Evolutionary conservation across 2,888 invertebrate genomes (phyloP).

Genomic region (Steromphala cineraria): DNA sequence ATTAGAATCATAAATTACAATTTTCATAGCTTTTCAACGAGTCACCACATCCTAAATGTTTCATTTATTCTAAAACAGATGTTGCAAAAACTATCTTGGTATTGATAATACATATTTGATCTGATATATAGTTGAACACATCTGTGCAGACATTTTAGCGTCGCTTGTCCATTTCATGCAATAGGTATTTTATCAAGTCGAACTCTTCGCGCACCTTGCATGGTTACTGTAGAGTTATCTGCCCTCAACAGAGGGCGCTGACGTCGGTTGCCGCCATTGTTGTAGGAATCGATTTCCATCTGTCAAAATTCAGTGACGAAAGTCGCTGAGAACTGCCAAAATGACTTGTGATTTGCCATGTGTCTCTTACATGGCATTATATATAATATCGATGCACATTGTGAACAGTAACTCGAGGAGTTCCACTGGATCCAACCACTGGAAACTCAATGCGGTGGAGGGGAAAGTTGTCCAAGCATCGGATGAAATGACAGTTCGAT

Average conservation of each 20-base stretch:
- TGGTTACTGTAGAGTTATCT: no score
- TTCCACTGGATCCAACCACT: slow-evolving; percentile 88
- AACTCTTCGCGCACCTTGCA: no score
- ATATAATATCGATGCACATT: slow-evolving; percentile 84
- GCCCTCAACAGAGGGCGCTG: not conserved
- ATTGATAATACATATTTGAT: no score
- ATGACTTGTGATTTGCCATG: slow-evolving; percentile 71
- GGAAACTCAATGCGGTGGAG: slow-evolving; percentile 87
- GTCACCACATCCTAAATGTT: no score
- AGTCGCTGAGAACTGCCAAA: slow-evolving; percentile 25
- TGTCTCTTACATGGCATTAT: slow-evolving; percentile 80
- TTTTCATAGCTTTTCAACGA: no score
- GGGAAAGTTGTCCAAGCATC: slow-evolving; percentile 78
- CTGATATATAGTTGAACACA: no score
- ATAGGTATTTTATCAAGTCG: no score
- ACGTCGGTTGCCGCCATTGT: not conserved
- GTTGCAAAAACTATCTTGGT: no score
- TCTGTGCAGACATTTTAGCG: no score
- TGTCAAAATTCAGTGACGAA: slow-evolving; percentile 9
- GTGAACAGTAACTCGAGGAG: slow-evolving; percentile 87
- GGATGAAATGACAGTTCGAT: slow-evolving; percentile 45
- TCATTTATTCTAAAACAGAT: no score
- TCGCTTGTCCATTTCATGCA: no score
- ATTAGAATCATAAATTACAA: no score
- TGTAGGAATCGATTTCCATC: not conserved